phyloP scores from a whole-genome alignment of 2,113 vertebrate genomes.

The Xiphophorus maculatus region DNA sequence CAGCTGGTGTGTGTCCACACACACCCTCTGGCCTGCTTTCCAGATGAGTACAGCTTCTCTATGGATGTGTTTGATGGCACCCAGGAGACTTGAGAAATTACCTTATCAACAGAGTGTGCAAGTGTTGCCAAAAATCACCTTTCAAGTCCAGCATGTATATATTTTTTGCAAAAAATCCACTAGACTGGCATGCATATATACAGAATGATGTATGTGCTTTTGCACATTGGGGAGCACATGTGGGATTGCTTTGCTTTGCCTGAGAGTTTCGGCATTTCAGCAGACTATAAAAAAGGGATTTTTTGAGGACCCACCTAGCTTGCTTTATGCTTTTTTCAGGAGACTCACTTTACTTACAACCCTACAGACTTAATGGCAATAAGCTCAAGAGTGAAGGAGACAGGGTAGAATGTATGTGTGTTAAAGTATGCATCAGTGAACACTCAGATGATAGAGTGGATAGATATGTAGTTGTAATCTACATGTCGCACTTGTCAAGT shows the following conservation, averaged over 20 bases:
- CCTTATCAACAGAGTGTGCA: slow-evolving; percentile 33
- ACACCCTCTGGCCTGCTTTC: slow-evolving; percentile 37
- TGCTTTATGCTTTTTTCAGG: slow-evolving; percentile 65
- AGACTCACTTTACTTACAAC: slow-evolving; percentile 57
- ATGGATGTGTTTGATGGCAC: slow-evolving; percentile 43
- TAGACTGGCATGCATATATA: slow-evolving; percentile 26
- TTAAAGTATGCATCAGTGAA: slow-evolving; percentile 25
- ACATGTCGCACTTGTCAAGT: slow-evolving; percentile 40
- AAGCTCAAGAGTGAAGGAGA: slow-evolving; percentile 21
- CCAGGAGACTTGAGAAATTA: slow-evolving; percentile 26
- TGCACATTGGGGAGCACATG: slow-evolving; percentile 36
- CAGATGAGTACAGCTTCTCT: slow-evolving; percentile 40
- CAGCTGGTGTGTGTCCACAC: slow-evolving; percentile 41
- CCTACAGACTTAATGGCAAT: slow-evolving; percentile 36
- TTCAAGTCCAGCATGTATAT: slow-evolving; percentile 7
- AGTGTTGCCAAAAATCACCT: slow-evolving; percentile 14
- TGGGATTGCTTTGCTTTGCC: slow-evolving; percentile 54
- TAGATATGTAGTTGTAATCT: slow-evolving; percentile 45
- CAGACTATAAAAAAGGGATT: slow-evolving; percentile 62
- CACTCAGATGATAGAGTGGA: slow-evolving; percentile 23
- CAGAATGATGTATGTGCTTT: slow-evolving; percentile 20
- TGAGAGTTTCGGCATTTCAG: slow-evolving; percentile 46
- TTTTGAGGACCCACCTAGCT: slow-evolving; percentile 62
- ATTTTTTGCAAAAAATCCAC: not conserved
- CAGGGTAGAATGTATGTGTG: slow-evolving; percentile 3